A percentile compares a stretch with the other conserved stretches of the same genome.
These are phyloP conservation scores for Lycophotia porphyrea DNA, from an alignment of 2,888 invertebrate genomes.

Conservation along the genomic window DNA sequence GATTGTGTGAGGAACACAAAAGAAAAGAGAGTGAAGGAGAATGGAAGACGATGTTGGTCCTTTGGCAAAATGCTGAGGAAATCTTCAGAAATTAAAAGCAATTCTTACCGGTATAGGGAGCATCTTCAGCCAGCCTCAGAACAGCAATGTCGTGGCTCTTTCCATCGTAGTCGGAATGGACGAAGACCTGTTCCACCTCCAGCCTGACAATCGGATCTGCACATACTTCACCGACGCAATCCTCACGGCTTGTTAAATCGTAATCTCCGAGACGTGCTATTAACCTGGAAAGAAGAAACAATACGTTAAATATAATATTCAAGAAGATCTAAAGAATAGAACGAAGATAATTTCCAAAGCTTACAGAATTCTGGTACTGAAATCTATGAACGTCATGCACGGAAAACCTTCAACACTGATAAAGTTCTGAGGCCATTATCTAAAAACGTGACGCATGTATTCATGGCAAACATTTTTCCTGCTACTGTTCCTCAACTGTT, in stretches of 20 bases:
- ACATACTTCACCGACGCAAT: slow-evolving; percentile 69
- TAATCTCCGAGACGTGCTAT: slow-evolving; percentile 74
- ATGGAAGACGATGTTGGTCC: background rate
- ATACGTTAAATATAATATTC: background rate
- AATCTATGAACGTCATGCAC: background rate
- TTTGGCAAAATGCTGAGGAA: background rate
- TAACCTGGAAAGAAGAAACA: slow-evolving; percentile 62
- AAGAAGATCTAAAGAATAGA: background rate
- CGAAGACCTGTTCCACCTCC: slow-evolving; percentile 61
- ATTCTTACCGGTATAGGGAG: slow-evolving; percentile 74
- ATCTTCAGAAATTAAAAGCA: background rate
- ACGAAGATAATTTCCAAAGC: background rate
- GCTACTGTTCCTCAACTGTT: background rate
- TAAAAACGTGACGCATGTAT: background rate
- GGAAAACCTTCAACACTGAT: background rate
- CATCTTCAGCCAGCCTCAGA: slow-evolving; percentile 67
- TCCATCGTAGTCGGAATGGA: slow-evolving; percentile 70
- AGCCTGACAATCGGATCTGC: slow-evolving; percentile 65
- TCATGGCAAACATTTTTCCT: background rate
- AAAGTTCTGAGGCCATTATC: background rate
- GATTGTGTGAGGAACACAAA: background rate
- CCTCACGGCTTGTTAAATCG: slow-evolving; percentile 58
- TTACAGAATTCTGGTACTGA: background rate
- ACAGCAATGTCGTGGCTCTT: slow-evolving; percentile 74
- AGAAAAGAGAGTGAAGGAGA: background rate